Evolutionary conservation across 2,888 invertebrate species (phyloP).

Genomic region (Leucophora obtusa): DNA sequence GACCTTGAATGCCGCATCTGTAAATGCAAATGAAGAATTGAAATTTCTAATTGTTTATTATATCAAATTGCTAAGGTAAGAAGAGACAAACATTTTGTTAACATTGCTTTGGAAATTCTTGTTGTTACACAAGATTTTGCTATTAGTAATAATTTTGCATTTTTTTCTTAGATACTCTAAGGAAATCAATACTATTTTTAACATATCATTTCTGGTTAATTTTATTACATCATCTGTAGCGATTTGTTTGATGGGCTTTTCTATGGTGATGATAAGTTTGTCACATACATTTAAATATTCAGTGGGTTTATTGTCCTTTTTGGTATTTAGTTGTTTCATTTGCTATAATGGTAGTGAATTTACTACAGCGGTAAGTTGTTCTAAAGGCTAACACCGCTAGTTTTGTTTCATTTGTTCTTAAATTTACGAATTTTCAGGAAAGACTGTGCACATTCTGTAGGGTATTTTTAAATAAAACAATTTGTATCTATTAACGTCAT

Average conservation of each 20-base stretch:
- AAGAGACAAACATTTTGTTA: background rate
- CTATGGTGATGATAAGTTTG: constrained; percentile 70
- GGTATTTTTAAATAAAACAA: background rate
- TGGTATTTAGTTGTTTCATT: constrained; percentile 70
- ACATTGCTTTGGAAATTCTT: too few relatives aligned
- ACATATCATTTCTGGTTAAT: constrained; percentile 70
- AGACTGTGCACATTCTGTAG: background rate
- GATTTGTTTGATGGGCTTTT: constrained; percentile 72
- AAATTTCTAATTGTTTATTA: constrained; percentile 70
- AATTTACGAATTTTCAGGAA: too few relatives aligned
- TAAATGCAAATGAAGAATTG: constrained; percentile 66
- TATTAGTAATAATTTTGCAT: background rate
- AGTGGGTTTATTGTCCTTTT: constrained; percentile 69
- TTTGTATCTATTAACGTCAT: constrained; percentile 13
- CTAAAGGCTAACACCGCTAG: too few relatives aligned
- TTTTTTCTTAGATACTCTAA: constrained; percentile 62
- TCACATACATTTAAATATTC: constrained; percentile 68
- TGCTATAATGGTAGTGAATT: constrained; percentile 72
- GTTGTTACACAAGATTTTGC: background rate
- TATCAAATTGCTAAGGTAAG: constrained; percentile 67
- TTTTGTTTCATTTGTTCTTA: too few relatives aligned
- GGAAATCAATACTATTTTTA: constrained; percentile 70
- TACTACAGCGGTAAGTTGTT: constrained; percentile 70
- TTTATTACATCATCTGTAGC: constrained; percentile 72
- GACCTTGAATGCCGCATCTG: constrained; percentile 66